Conservation (phyloP, 2,797 vertebrate genomes). For the Delichon dasypus region DNA sequence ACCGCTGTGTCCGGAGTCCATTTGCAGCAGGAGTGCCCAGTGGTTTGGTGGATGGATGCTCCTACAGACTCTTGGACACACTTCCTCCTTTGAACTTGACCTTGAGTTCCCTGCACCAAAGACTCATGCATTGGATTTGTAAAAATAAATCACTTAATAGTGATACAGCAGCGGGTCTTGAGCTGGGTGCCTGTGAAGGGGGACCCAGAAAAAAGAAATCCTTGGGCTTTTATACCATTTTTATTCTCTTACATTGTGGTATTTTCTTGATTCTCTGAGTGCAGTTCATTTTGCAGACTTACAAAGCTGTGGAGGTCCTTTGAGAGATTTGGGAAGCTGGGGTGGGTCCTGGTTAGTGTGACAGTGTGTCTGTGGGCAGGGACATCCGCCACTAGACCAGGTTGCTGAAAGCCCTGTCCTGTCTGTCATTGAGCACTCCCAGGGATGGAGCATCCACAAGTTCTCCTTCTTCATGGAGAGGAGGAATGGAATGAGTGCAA, state of each 20-base stretch:
- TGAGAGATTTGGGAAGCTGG: background rate
- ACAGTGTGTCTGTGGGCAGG: background rate
- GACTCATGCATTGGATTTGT: background rate
- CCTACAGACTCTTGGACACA: background rate
- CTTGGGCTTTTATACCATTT: background rate
- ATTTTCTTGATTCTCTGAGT: background rate
- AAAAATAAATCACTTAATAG: background rate
- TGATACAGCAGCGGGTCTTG: background rate
- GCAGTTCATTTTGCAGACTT: background rate
- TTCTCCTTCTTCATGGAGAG: background rate
- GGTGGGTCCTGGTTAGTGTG: background rate
- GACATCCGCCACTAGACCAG: background rate
- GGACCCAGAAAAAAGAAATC: background rate
- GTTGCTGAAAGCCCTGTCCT: background rate
- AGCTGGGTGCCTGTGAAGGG: background rate
- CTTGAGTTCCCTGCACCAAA: background rate
- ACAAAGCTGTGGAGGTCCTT: background rate
- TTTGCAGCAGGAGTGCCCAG: background rate
- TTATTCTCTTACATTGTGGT: background rate
- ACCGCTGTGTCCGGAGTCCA: background rate
- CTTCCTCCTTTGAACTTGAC: background rate
- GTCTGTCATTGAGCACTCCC: background rate
- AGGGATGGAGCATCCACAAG: background rate
- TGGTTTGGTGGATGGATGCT: background rate
- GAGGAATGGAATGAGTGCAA: background rate